phyloP scores from a whole-genome alignment of 2,888 invertebrate species.

The Andrena fulva region DNA sequence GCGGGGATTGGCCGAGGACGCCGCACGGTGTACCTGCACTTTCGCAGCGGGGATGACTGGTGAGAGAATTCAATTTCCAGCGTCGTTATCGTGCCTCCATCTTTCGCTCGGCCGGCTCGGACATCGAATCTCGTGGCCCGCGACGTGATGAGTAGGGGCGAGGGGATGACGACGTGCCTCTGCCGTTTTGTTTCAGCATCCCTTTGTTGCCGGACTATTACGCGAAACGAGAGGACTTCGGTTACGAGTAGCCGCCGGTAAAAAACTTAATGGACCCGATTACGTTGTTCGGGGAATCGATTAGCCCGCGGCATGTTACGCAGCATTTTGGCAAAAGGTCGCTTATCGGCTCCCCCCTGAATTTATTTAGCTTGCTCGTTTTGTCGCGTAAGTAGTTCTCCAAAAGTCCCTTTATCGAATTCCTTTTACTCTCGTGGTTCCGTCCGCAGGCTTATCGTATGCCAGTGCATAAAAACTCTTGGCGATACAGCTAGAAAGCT shows the following conservation, averaged over 20 bases:
- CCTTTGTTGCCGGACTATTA: slow-evolving; percentile 37
- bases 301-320: slow-evolving; percentile 35
- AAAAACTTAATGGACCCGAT: slow-evolving; percentile 48
- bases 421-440: no score
- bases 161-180: neutral
- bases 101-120: slow-evolving; percentile 72
- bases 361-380: neutral
- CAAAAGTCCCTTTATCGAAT: neutral
- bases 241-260: slow-evolving; percentile 9
- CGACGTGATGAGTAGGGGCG: neutral
- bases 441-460: slow-evolving; percentile 3
- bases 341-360: neutral
- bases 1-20: slow-evolving; percentile 45
- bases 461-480: slow-evolving; percentile 4
- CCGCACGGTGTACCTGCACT: slow-evolving; percentile 67
- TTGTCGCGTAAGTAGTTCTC: neutral
- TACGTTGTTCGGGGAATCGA: slow-evolving; percentile 45
- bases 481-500: neutral
- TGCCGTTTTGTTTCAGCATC: slow-evolving; percentile 20
- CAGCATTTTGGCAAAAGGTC: neutral
- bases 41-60: slow-evolving; percentile 80
- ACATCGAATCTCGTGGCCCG: slow-evolving; percentile 46
- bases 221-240: slow-evolving; percentile 21
- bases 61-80: slow-evolving; percentile 83
- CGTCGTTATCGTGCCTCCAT: slow-evolving; percentile 81